These are phyloP conservation scores for Tragelaphus strepsiceros DNA, from an alignment of 2,113 vertebrate species.

Conservation along the genomic window DNA sequence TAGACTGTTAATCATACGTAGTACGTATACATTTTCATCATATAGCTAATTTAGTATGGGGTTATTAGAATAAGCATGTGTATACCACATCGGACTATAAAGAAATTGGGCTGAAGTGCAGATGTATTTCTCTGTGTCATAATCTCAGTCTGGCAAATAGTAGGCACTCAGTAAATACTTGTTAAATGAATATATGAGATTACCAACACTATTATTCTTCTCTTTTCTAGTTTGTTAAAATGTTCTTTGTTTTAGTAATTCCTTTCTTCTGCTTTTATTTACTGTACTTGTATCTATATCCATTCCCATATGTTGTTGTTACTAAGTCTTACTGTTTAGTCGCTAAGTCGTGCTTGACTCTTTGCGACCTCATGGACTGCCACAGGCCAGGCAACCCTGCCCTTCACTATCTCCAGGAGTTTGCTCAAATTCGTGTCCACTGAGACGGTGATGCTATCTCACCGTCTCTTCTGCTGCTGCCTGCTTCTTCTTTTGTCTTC, in stretches of 20 bases:
- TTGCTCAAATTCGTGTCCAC: neutral
- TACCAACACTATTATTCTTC: neutral
- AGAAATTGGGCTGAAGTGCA: neutral
- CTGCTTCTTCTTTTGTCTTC: neutral
- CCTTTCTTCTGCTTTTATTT: neutral
- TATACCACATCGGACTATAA: neutral
- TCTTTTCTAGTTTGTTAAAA: neutral
- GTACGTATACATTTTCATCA: neutral
- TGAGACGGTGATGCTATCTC: neutral
- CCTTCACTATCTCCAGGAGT: neutral
- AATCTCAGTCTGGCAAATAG: neutral
- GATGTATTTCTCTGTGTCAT: neutral
- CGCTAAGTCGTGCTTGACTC: neutral
- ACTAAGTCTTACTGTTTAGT: neutral
- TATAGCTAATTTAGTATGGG: neutral
- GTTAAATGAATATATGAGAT: neutral
- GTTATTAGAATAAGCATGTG: neutral
- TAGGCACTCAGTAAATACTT: neutral
- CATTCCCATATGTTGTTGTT: neutral
- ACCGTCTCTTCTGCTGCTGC: neutral
- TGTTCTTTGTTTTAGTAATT: neutral
- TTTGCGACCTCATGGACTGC: neutral
- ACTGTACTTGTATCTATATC: neutral
- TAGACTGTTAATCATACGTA: neutral
- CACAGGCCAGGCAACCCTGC: neutral